Evolutionary conservation across 2,113 vertebrate species (phyloP).

Genomic region (Ceratotherium simum): DNA sequence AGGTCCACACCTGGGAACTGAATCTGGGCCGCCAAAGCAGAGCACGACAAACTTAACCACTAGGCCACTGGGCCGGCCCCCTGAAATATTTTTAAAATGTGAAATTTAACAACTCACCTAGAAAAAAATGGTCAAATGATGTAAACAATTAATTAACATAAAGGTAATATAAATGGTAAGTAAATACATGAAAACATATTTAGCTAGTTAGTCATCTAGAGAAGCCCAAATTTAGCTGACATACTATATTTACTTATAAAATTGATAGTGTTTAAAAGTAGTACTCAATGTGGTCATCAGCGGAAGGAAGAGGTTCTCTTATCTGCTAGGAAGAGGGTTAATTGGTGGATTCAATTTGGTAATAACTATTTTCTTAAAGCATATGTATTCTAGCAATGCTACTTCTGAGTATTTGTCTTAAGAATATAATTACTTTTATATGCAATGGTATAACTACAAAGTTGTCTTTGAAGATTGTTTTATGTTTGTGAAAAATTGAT

Average conservation of each 20-base stretch:
- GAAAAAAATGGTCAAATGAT: background rate
- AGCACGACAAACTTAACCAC: too few species aligned
- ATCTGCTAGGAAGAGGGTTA: background rate
- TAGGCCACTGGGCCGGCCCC: too few species aligned
- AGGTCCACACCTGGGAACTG: too few species aligned
- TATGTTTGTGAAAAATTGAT: background rate
- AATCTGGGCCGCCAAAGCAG: too few species aligned
- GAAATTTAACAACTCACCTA: background rate
- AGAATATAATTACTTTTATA: background rate
- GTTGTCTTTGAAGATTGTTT: background rate
- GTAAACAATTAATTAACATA: background rate
- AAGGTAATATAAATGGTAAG: background rate
- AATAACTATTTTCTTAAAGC: background rate
- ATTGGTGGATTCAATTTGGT: background rate
- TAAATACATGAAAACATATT: background rate
- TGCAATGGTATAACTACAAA: background rate
- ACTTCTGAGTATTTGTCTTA: background rate
- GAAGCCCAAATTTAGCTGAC: background rate
- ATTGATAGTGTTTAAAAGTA: background rate
- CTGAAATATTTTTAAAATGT: background rate
- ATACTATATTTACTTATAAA: background rate
- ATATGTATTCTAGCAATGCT: background rate
- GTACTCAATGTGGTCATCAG: background rate
- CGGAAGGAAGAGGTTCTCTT: background rate
- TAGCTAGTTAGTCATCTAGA: background rate